These are phyloP conservation scores for Tetramorium alpestre DNA, from an alignment of 1,140 invertebrate genomes.

Conservation along the genomic window DNA sequence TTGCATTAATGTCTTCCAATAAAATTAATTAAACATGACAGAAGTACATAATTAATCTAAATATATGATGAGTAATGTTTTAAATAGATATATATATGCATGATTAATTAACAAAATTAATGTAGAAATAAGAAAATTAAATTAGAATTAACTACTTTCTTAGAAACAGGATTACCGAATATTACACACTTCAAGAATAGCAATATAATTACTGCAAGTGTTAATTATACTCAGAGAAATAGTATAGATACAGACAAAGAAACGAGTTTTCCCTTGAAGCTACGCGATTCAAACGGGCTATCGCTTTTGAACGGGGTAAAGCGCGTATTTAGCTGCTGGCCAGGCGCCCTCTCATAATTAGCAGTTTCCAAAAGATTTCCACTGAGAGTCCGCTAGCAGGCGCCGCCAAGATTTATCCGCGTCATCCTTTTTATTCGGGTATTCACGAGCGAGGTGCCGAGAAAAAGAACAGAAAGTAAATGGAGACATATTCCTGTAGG, in stretches of 20 bases:
- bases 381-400: slow-evolving; percentile 7
- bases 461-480: slow-evolving; percentile 65
- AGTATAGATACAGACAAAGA: not conserved
- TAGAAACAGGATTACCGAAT: not conserved
- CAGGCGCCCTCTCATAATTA: slow-evolving; percentile 62
- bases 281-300: not conserved
- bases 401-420: slow-evolving; percentile 63
- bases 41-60: not conserved
- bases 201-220: not conserved
- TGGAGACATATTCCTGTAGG: slow-evolving; percentile 70
- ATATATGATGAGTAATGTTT: not conserved
- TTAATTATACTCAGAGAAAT: not conserved
- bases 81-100: not conserved
- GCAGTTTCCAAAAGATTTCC: slow-evolving; percentile 48
- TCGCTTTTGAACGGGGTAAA: not conserved
- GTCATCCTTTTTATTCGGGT: slow-evolving; percentile 62
- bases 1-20: not conserved
- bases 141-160: not conserved
- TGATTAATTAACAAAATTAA: not conserved
- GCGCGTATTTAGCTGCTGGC: slow-evolving; percentile 22
- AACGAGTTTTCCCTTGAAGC: not conserved
- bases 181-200: not conserved
- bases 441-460: slow-evolving; percentile 53
- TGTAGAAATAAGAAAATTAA: slow-evolving; percentile 1
- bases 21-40: not conserved